These are phyloP conservation scores for Zaprionus obscuricornis DNA, from an alignment of 2,888 invertebrate genomes.

Conservation along the genomic window DNA sequence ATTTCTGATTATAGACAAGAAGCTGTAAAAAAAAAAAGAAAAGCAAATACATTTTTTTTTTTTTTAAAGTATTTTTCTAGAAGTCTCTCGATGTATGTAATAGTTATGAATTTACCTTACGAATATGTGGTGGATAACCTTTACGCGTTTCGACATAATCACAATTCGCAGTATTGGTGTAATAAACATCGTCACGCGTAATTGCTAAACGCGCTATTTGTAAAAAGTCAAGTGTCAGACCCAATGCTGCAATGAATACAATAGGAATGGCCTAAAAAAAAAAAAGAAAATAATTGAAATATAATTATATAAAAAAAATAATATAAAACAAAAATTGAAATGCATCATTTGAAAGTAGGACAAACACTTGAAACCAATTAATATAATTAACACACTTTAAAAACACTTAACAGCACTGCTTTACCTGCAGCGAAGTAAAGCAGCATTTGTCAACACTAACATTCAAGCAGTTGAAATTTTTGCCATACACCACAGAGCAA, in stretches of 20 bases:
- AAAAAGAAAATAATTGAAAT: not conserved
- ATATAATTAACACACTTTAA: no score
- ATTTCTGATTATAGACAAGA: slow-evolving; percentile 54
- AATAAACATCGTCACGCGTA: slow-evolving; percentile 73
- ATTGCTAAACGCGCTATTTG: slow-evolving; percentile 32
- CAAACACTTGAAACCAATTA: no score
- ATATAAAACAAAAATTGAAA: no score
- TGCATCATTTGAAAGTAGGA: no score
- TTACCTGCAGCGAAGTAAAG: no score
- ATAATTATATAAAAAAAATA: not conserved
- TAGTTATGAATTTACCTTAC: no score
- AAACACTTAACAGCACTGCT: not conserved
- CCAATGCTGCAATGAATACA: slow-evolving; percentile 27
- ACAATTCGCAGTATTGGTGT: slow-evolving; percentile 38
- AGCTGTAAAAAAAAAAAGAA: no score
- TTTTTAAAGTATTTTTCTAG: not conserved
- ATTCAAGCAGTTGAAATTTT: no score
- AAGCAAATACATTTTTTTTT: no score
- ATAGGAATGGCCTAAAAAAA: slow-evolving; percentile 66
- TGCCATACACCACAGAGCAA: no score
- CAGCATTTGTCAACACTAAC: no score
- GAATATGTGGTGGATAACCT: slow-evolving; percentile 47
- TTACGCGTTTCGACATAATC: slow-evolving; percentile 63
- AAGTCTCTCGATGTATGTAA: no score
- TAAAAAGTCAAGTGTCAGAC: slow-evolving; percentile 31